Conservation (phyloP, 2,797 vertebrate species). For the Brachyrhaphis roseni region DNA sequence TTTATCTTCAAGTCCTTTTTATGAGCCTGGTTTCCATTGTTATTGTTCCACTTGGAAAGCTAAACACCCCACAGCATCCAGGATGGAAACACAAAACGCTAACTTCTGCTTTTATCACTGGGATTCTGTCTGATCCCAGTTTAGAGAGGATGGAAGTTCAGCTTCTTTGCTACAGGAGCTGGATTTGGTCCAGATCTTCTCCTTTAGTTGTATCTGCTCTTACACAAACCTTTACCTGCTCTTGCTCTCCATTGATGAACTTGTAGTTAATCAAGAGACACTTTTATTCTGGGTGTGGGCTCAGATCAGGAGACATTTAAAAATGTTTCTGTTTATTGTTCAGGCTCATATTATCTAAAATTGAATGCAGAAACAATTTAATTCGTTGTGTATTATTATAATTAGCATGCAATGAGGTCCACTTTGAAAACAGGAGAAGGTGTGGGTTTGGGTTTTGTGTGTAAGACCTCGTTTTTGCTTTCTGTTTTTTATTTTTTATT, state of each 20-base stretch:
- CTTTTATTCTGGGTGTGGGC: background rate
- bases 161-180: background rate
- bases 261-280: background rate
- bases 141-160: background rate
- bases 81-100: background rate
- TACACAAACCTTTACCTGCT: no score
- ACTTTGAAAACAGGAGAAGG: background rate
- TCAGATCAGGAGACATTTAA: background rate
- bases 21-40: background rate
- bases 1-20: background rate
- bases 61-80: background rate
- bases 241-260: no score
- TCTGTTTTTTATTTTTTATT: constrained; percentile 6
- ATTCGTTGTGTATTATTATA: background rate
- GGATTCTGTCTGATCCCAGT: background rate
- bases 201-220: background rate
- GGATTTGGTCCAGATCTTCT: background rate
- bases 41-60: background rate
- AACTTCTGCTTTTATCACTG: background rate
- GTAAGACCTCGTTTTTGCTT: background rate
- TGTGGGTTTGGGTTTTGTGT: background rate
- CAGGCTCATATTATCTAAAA: background rate
- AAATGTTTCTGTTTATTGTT: background rate
- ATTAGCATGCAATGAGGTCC: background rate
- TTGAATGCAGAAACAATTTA: background rate